phyloP scores from a whole-genome alignment of 2,113 vertebrate genomes.

The Pachyramphus minor region DNA sequence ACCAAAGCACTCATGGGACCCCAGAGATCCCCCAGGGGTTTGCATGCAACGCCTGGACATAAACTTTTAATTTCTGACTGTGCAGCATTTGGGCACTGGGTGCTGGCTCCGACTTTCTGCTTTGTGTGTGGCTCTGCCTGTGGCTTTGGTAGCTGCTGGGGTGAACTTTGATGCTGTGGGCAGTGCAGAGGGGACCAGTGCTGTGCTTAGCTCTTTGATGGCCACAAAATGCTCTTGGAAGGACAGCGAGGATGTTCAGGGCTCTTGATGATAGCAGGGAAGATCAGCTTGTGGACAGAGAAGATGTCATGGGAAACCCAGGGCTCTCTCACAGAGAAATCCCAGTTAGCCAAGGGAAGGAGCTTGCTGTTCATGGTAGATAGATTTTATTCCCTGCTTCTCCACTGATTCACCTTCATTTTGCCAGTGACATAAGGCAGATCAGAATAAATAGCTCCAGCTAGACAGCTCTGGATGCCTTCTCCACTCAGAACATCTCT shows the following conservation, averaged over 20 bases:
- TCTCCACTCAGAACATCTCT: slow-evolving; percentile 1
- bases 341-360: not conserved
- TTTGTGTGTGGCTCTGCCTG: fast-evolving
- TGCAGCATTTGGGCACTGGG: fast-evolving
- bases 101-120: fast-evolving
- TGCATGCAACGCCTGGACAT: not conserved
- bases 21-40: not conserved
- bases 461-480: slow-evolving; percentile 11
- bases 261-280: not conserved
- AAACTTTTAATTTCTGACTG: not conserved
- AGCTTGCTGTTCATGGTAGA: not conserved
- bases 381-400: not conserved
- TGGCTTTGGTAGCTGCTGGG: not conserved
- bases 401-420: not conserved
- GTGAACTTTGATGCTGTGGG: fast-evolving
- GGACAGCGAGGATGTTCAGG: not conserved
- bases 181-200: not conserved
- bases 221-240: not conserved
- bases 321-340: not conserved
- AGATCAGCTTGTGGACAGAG: not conserved
- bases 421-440: slow-evolving; percentile 21
- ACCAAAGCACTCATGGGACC: not conserved
- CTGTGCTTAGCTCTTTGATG: not conserved
- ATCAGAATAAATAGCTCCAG: slow-evolving; percentile 8
- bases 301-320: not conserved